These are phyloP conservation scores for Parthenolecanium corni DNA, from an alignment of 2,888 invertebrate genomes.

Conservation along the genomic window DNA sequence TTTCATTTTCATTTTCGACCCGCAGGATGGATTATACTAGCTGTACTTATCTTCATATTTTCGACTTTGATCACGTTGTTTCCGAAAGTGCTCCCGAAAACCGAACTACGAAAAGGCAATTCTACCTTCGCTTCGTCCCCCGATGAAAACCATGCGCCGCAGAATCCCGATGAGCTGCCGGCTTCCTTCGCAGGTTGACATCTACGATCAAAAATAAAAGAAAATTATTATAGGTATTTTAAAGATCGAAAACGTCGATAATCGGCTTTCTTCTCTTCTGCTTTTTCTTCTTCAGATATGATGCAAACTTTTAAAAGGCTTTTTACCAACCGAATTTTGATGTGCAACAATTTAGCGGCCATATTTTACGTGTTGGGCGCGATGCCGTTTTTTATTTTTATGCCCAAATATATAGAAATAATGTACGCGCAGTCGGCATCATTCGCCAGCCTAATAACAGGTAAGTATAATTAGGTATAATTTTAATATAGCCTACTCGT, in stretches of 20 bases:
- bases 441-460: slow-evolving; percentile 61
- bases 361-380: slow-evolving; percentile 60
- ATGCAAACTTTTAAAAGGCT: slow-evolving; percentile 50
- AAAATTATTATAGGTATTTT: no score
- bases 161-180: no score
- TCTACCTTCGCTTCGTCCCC: slow-evolving; percentile 30
- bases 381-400: slow-evolving; percentile 66
- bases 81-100: slow-evolving; percentile 55
- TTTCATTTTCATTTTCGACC: no score
- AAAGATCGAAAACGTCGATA: no score
- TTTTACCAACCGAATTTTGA: slow-evolving; percentile 52
- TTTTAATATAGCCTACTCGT: background rate
- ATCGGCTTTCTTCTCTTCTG: background rate
- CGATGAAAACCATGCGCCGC: slow-evolving; percentile 32
- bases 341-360: slow-evolving; percentile 60
- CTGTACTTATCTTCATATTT: slow-evolving; percentile 46
- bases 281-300: slow-evolving; percentile 44
- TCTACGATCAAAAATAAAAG: no score
- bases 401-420: slow-evolving; percentile 72
- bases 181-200: slow-evolving; percentile 41
- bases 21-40: slow-evolving; percentile 52
- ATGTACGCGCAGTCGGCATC: slow-evolving; percentile 67
- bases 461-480: slow-evolving; percentile 37
- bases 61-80: slow-evolving; percentile 54
- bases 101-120: slow-evolving; percentile 44